A percentile compares a stretch with the other conserved stretches of the same genome.
These are phyloP conservation scores for Neolamprologus toae DNA, from an alignment of 2,113 vertebrate genomes.

Conservation along the genomic window DNA sequence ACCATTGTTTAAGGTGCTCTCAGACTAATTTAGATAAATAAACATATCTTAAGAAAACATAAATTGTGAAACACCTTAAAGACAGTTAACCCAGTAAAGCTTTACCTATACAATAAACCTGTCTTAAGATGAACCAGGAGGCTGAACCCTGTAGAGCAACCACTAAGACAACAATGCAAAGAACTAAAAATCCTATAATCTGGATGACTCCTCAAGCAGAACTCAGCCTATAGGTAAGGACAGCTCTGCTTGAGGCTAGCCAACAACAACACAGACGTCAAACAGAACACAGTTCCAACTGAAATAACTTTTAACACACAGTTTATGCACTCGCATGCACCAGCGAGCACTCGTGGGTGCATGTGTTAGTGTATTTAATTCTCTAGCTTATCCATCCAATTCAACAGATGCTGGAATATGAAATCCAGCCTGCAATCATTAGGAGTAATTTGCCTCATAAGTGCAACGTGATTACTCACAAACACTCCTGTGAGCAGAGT, in stretches of 20 bases:
- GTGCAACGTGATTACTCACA: neutral
- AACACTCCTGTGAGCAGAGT: neutral
- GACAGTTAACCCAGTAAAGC: neutral
- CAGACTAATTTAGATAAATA: neutral
- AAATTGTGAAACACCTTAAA: neutral
- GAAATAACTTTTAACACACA: neutral
- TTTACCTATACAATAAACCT: neutral
- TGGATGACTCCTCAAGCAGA: neutral
- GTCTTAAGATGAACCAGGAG: neutral
- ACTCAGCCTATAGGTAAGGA: neutral
- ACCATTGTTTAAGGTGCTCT: slow-evolving; percentile 2
- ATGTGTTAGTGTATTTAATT: neutral
- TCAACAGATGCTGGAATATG: slow-evolving; percentile 35
- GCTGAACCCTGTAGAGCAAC: neutral
- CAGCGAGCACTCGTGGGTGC: neutral
- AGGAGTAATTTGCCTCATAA: slow-evolving; percentile 19
- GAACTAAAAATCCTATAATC: neutral
- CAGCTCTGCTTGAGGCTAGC: neutral
- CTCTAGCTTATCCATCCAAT: slow-evolving; percentile 8
- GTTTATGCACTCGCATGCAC: neutral
- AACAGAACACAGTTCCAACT: neutral
- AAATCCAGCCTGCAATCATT: slow-evolving; percentile 26
- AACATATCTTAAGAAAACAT: neutral
- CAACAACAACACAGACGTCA: neutral
- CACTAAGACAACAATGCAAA: neutral